Evolutionary conservation across 2,113 vertebrate species (phyloP).

Genomic region (Archilochus colubris): DNA sequence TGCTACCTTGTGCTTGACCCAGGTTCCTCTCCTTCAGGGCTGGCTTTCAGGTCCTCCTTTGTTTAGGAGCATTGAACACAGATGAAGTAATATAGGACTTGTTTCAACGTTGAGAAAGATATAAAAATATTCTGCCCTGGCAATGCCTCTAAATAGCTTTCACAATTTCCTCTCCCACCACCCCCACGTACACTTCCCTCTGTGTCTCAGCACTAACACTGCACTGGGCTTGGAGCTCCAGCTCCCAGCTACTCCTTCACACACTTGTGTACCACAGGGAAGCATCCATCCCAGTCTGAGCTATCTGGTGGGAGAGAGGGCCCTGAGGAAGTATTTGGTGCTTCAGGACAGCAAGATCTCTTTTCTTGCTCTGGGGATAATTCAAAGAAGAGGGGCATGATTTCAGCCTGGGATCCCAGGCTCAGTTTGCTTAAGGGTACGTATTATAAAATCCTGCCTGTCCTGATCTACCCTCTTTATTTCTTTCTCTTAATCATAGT

Average conservation of each 20-base stretch:
- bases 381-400: rapidly evolving
- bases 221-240: not conserved
- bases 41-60: not conserved
- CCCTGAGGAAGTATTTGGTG: not conserved
- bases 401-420: not conserved
- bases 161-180: constrained; percentile 27
- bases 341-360: not conserved
- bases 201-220: not conserved
- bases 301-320: not conserved
- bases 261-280: not conserved
- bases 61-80: not conserved
- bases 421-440: not conserved
- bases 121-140: constrained; percentile 24
- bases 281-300: not conserved
- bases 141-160: constrained; percentile 35
- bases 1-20: not conserved
- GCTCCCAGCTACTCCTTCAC: not conserved
- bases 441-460: not conserved
- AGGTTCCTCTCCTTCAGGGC: not conserved
- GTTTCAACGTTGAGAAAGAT: not conserved
- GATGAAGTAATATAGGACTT: not conserved
- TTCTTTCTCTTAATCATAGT: not conserved
- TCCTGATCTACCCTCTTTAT: not conserved
- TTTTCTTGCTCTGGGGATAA: not conserved
- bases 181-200: not conserved